Evolutionary conservation across 2,888 invertebrate genomes (phyloP).

Genomic region (Rhagium mordax): DNA sequence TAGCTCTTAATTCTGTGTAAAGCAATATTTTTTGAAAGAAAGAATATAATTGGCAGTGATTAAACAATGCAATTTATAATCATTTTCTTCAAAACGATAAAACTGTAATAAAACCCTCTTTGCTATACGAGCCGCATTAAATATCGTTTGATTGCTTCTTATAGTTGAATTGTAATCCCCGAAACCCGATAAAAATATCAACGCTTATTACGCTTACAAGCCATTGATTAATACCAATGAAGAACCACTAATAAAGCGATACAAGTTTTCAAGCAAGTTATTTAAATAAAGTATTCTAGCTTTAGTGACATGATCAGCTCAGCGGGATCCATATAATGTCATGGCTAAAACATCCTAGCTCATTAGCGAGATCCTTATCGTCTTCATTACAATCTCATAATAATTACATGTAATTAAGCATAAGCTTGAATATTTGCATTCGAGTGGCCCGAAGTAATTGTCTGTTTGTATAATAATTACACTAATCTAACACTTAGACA

Average conservation of each 20-base stretch:
- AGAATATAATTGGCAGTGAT: too few relatives aligned
- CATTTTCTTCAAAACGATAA: too few relatives aligned
- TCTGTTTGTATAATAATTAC: constrained; percentile 12
- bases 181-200: background rate
- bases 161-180: too few relatives aligned
- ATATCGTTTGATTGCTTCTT: too few relatives aligned
- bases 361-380: constrained; percentile 51
- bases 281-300: constrained; percentile 35
- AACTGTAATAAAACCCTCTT: too few relatives aligned
- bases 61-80: too few relatives aligned
- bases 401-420: constrained; percentile 20
- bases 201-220: background rate
- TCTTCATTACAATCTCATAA: constrained; percentile 43
- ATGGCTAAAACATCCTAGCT: constrained; percentile 40
- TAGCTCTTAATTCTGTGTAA: too few relatives aligned
- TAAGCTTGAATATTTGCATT: background rate
- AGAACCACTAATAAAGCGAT: background rate
- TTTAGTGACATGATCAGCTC: constrained; percentile 45
- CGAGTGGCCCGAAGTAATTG: constrained; percentile 7
- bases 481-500: constrained; percentile 3
- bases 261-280: constrained; percentile 12
- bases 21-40: too few relatives aligned
- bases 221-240: background rate
- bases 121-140: too few relatives aligned
- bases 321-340: constrained; percentile 39